Conservation (phyloP, 2,888 invertebrate genomes). For the Ichneumon xanthorius region DNA sequence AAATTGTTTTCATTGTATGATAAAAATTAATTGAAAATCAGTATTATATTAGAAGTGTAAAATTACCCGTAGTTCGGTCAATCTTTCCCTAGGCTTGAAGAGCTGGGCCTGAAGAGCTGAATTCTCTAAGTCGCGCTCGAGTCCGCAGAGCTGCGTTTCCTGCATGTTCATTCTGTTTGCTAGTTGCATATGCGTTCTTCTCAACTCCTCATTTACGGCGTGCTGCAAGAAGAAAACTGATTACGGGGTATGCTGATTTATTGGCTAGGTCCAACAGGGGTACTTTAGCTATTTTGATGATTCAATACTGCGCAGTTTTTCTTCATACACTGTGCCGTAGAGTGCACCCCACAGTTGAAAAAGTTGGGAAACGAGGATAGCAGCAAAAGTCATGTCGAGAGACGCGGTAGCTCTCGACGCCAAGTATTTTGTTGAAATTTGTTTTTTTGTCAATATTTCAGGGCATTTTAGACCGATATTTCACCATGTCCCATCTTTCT, state of each 20-base stretch:
- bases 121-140: constrained; percentile 79
- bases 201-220: constrained; percentile 76
- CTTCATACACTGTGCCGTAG: constrained; percentile 12
- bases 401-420: too few species aligned
- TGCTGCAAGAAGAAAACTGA: constrained; percentile 70
- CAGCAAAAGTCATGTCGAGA: not conserved
- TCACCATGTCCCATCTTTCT: not conserved
- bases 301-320: constrained; percentile 13
- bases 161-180: constrained; percentile 78
- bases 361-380: constrained; percentile 6
- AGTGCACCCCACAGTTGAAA: constrained; percentile 11
- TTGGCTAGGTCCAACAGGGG: constrained; percentile 14
- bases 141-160: constrained; percentile 78
- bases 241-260: constrained; percentile 40
- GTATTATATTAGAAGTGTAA: not conserved
- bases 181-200: constrained; percentile 77
- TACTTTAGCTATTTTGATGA: constrained; percentile 40
- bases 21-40: not conserved
- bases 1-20: not conserved
- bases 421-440: too few species aligned
- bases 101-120: constrained; percentile 76
- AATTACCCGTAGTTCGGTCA: constrained; percentile 68
- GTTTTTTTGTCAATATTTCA: not conserved
- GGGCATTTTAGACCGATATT: not conserved
- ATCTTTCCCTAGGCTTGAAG: constrained; percentile 69